Evolutionary conservation across 2,888 invertebrate species (phyloP).

Genomic region (Apamea crenata): DNA sequence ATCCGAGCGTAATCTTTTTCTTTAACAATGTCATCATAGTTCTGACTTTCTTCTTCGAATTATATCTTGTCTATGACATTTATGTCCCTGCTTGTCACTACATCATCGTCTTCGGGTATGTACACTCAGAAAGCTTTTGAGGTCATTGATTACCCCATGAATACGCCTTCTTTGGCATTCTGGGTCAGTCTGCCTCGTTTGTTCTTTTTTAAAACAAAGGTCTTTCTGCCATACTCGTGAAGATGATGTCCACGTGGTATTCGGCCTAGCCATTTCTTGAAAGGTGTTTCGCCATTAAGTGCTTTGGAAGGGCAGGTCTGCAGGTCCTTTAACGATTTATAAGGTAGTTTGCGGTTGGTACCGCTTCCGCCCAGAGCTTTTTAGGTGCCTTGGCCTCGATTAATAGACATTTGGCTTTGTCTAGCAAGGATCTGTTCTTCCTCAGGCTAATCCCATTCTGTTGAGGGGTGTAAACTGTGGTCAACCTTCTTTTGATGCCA

Average conservation of each 20-base stretch:
- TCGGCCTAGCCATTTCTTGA: not conserved
- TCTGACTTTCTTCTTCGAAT: not conserved
- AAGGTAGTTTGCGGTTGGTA: not conserved
- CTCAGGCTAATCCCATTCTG: no score
- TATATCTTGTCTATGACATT: constrained; percentile 5
- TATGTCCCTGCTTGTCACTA: not conserved
- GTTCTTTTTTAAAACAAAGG: constrained; percentile 11
- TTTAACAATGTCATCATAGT: not conserved
- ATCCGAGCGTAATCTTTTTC: not conserved
- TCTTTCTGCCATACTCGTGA: no score
- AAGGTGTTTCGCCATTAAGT: not conserved
- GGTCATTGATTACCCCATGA: no score
- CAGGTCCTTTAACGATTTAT: no score
- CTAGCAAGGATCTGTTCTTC: no score
- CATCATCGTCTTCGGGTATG: not conserved
- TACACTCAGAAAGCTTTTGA: not conserved
- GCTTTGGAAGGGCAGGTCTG: constrained; percentile 3
- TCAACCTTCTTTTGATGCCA: no score
- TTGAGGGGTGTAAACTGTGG: no score
- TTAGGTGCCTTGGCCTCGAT: no score
- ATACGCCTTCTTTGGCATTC: constrained; percentile 2
- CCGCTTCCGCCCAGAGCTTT: no score
- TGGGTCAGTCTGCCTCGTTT: not conserved
- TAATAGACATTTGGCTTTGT: no score
- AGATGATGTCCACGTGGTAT: not conserved